These are phyloP conservation scores for Ellobius talpinus DNA, from an alignment of 2,113 vertebrate species.

Conservation along the genomic window DNA sequence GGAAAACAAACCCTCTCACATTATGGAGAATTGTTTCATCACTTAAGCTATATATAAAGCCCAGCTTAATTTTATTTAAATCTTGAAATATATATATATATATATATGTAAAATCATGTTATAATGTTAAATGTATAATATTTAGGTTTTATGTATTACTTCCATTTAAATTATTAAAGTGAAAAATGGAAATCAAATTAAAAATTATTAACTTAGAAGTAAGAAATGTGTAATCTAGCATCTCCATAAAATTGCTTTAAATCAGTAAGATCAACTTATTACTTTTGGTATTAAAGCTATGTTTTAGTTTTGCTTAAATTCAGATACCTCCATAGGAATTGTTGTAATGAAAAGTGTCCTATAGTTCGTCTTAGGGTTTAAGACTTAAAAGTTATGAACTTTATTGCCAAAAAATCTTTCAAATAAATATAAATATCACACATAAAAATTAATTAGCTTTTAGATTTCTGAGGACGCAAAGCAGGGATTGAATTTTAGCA, in stretches of 20 bases:
- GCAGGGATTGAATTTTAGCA: neutral
- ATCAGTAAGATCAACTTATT: neutral
- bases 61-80: neutral
- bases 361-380: neutral
- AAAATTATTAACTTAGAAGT: neutral
- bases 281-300: neutral
- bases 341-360: neutral
- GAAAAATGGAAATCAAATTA: neutral
- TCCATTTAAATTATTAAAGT: neutral
- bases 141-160: neutral
- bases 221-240: neutral
- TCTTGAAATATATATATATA: neutral
- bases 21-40: neutral
- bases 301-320: neutral
- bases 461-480: conserved; percentile 26
- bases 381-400: neutral
- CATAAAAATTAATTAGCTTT: neutral
- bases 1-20: neutral
- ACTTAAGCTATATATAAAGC: neutral
- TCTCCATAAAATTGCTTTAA: neutral
- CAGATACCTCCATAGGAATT: conserved; percentile 8
- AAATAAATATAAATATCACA: neutral
- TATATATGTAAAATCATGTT: neutral
- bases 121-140: neutral
- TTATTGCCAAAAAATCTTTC: neutral